Evolutionary conservation across 2,113 vertebrate genomes (phyloP), one percentile per base, ranked within the genome.

Genomic region (Corvus cornix): DNA sequence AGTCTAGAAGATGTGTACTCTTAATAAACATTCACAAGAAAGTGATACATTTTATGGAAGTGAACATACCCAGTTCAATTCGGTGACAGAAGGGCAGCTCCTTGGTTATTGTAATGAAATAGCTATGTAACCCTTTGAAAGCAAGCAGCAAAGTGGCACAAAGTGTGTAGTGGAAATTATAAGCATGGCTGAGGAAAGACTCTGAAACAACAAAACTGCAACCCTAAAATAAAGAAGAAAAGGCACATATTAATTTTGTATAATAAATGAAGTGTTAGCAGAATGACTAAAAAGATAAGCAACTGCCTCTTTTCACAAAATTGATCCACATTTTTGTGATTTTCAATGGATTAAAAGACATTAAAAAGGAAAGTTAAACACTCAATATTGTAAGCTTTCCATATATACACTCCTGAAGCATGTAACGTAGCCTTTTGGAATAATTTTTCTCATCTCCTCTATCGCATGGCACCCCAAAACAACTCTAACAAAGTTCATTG

Each of bases 111-210:
- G 97, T 97, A 87, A 98, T 98, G 96, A 99, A 99, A 95, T 99
- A 99, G 94, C 97, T 99, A 86, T 99, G 99, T 69, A 99, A 98
- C 64, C 99, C 99, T 97, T 99, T 99, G 97, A 99, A 99, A 95
- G 99, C 99, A 69, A 98, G 97, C 80, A 99, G 98, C 95, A 99
- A 98, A 96, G 95, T 98, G 95, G 99, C 98, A 98, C 99, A 99
- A 72, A 99, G 98, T 31, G 98, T 99, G 51, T 98, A 98, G 96
- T 99, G 99, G 87, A 99, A 98, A 96, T 97, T 98, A 96, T 98
- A 99, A 95, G 99, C 99, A 93, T 99, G 99, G 89, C 98, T 99
- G 87, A 99, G 98, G 97, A 99, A 99, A 95, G 98, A 97, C 49
- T 99, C 99, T 51, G 99, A 98, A 90, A 99, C 97, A 97, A 99